These are phyloP conservation scores for Ailuropoda melanoleuca DNA, from an alignment of 2,113 vertebrate genomes.

Conservation along the genomic window DNA sequence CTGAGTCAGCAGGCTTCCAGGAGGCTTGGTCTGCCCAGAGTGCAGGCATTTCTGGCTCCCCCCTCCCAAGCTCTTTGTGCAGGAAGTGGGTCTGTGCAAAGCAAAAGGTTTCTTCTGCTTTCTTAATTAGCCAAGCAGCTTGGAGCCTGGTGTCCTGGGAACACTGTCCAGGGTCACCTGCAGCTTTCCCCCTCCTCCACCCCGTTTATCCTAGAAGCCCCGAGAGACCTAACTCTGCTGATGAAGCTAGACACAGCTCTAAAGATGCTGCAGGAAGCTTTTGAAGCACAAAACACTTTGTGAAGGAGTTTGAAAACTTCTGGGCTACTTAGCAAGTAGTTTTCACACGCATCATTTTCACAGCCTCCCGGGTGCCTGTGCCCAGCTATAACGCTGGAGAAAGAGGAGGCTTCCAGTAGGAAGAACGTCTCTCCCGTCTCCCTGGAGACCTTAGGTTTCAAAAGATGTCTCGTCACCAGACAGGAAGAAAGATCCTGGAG, in stretches of 20 bases:
- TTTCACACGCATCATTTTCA: not conserved
- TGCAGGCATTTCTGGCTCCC: not conserved
- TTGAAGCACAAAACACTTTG: not conserved
- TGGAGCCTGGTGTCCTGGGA: constrained; percentile 11
- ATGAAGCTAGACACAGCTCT: not conserved
- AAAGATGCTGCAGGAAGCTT: not conserved
- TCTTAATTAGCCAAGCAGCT: constrained; percentile 46
- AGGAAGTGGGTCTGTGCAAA: constrained; percentile 10
- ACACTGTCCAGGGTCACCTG: constrained; percentile 12
- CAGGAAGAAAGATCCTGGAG: not conserved
- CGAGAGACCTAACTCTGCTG: constrained; percentile 21
- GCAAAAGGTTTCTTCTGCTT: constrained; percentile 36
- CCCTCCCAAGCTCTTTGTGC: not conserved
- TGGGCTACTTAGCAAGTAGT: not conserved
- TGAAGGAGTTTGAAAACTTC: not conserved
- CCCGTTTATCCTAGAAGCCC: not conserved
- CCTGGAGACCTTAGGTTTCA: not conserved
- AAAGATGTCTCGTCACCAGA: not conserved
- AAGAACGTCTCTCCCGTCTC: not conserved
- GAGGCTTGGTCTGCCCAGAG: not conserved
- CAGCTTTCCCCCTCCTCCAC: not conserved
- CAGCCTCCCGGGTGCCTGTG: not conserved
- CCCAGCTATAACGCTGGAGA: not conserved
- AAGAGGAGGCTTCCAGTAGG: not conserved
- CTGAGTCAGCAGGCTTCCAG: constrained; percentile 57